A percentile compares a stretch with the other conserved stretches of the same genome.
Evolutionary conservation across 2,797 vertebrate species (phyloP).

Genomic region (Mormyrops boulengeri): DNA sequence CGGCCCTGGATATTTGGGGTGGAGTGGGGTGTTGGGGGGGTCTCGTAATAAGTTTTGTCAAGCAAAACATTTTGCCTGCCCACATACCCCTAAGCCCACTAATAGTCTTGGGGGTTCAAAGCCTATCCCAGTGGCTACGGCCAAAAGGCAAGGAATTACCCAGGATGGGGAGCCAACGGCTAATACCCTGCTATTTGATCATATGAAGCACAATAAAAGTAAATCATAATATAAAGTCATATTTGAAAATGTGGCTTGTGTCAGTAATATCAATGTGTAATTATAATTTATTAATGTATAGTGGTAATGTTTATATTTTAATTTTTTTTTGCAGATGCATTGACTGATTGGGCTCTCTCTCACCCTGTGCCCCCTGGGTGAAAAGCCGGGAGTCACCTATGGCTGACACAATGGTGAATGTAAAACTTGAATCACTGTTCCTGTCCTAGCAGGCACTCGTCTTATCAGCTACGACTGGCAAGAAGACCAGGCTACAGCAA

Average conservation of each 20-base stretch:
- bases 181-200: not conserved
- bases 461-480: not conserved
- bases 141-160: not conserved
- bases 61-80: not conserved
- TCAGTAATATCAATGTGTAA: not conserved
- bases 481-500: not conserved
- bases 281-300: not conserved
- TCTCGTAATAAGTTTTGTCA: not conserved
- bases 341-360: not conserved
- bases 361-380: not conserved
- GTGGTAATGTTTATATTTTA: not conserved
- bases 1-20: no score
- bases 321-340: not conserved
- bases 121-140: not conserved
- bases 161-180: not conserved
- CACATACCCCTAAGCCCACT: not conserved
- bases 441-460: not conserved
- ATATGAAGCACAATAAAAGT: not conserved
- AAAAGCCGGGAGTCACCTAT: not conserved
- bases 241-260: not conserved
- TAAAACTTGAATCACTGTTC: not conserved
- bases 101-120: not conserved
- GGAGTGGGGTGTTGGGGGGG: no score
- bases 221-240: not conserved
- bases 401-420: not conserved